Base-by-base conservation (phyloP, 2,888 invertebrate species). In the Xestia rhomboidea region DNA sequence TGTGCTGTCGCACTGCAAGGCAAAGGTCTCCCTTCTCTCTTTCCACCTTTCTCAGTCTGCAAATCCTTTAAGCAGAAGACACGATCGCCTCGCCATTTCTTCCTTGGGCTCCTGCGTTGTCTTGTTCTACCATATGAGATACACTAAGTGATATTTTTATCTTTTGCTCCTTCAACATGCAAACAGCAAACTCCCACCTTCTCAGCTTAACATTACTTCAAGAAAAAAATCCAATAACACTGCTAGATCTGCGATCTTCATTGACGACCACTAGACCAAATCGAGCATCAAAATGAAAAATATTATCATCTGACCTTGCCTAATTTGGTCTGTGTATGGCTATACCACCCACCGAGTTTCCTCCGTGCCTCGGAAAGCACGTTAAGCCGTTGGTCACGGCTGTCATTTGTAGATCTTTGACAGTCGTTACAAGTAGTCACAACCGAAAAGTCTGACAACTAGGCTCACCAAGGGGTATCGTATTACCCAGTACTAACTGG, bases 21-120 rank as follows among this genome's bases (percentile, higher is more conserved):
- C 54, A n/a, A n/a, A n/a, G n/a, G n/a, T n/a, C n/a, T n/a, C n/a
- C n/a, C n/a, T n/a, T n/a, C n/a, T n/a, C n/a, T n/a, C n/a, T n/a
- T n/a, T n/a, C n/a, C n/a, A n/a, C n/a, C 0, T 57, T 57, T 18
- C 57, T 27, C 27, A 7, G 27, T 57, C 27, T 54, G 57, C 30
- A 60, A n/a, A 7, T 13, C 8, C 6, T 57, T n/a, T 2, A 1
- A 18, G 24, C 11, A 54, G 11, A n/a, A 54, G 51, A 11, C 4
- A 24, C n/a, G 24, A n/a, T 54, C n/a, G 10, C 11, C 11, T 13
- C 13, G 3, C 13, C 54, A 54, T 27, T 57, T 57, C 54, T n/a
- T 54, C 2, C 1, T 6, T 0, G 27, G 1, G 54, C 6, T 15
- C 0, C 13, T 0, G 27, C 27, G 1, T 27, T 27, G 54, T 27